These are phyloP conservation scores for Paramormyrops hopkinsi DNA, from an alignment of 2,797 vertebrate genomes.

Conservation along the genomic window DNA sequence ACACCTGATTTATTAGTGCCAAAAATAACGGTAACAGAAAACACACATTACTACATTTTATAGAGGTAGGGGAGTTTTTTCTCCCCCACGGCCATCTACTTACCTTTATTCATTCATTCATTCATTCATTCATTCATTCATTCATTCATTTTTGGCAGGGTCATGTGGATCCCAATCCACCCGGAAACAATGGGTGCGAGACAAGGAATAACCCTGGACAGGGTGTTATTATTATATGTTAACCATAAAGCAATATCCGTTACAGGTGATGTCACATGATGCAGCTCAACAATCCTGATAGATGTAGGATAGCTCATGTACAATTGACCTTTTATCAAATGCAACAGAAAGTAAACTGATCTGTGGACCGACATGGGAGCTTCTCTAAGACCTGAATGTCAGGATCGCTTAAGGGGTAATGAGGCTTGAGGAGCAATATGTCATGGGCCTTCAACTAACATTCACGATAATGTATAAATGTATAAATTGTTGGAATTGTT, in stretches of 20 bases:
- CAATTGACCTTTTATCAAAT: not conserved
- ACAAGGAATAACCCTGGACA: not conserved
- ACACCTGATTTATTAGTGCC: not conserved
- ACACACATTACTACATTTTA: not conserved
- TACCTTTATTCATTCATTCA: not conserved
- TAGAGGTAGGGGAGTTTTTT: not conserved
- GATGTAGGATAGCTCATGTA: not conserved
- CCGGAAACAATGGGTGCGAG: not conserved
- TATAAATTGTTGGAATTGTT: not conserved
- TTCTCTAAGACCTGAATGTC: not conserved
- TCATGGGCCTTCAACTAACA: not conserved
- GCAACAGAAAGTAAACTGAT: not conserved
- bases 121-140: not conserved
- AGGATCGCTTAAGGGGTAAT: not conserved
- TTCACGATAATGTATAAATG: not conserved
- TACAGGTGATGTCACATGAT: not conserved
- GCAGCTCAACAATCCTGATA: not conserved
- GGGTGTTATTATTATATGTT: not conserved
- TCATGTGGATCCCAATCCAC: not conserved
- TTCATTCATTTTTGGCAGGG: not conserved
- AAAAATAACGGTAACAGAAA: not conserved
- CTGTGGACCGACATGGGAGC: not conserved
- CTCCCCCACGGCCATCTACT: not conserved
- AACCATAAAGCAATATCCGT: not conserved
- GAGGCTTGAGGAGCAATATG: not conserved